Evolutionary conservation across 1,140 invertebrate genomes (phyloP).

Genomic region (Chlorops oryzae): DNA sequence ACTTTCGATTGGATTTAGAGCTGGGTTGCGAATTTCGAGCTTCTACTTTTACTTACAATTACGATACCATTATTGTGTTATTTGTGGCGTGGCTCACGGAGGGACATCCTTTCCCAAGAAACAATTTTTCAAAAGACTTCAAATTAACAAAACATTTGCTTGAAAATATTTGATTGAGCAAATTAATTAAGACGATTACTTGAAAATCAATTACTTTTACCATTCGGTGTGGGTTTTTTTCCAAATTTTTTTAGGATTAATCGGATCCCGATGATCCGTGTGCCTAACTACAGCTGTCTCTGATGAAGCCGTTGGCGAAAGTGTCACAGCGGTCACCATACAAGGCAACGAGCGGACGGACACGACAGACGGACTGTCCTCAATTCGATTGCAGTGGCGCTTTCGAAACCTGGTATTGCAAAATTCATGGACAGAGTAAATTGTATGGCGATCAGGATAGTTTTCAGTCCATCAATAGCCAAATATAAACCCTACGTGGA

Average conservation of each 20-base stretch:
- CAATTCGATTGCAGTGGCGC: slow-evolving; percentile 96
- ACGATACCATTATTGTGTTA: no score
- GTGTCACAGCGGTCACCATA: slow-evolving; percentile 83
- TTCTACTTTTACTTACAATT: no score
- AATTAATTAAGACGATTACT: no score
- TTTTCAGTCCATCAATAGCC: neutral
- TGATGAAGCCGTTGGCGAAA: slow-evolving; percentile 88
- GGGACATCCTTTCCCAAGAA: no score
- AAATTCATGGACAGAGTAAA: neutral
- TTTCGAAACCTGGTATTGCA: slow-evolving; percentile 87
- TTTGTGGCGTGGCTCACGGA: no score
- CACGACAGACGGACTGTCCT: slow-evolving; percentile 81
- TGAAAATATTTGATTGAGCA: no score
- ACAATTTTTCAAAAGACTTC: no score
- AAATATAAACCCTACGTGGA: no score
- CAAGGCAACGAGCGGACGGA: slow-evolving; percentile 73
- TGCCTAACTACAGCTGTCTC: slow-evolving; percentile 90
- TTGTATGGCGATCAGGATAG: neutral
- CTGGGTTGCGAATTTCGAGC: no score
- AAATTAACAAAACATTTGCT: no score
- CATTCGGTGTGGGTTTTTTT: slow-evolving; percentile 17
- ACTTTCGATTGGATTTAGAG: no score
- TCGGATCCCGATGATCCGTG: slow-evolving; percentile 95
- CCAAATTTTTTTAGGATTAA: slow-evolving; percentile 50
- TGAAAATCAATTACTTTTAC: no score